Base-by-base conservation (phyloP, 2,113 vertebrate species). In the Dromas ardeola region DNA sequence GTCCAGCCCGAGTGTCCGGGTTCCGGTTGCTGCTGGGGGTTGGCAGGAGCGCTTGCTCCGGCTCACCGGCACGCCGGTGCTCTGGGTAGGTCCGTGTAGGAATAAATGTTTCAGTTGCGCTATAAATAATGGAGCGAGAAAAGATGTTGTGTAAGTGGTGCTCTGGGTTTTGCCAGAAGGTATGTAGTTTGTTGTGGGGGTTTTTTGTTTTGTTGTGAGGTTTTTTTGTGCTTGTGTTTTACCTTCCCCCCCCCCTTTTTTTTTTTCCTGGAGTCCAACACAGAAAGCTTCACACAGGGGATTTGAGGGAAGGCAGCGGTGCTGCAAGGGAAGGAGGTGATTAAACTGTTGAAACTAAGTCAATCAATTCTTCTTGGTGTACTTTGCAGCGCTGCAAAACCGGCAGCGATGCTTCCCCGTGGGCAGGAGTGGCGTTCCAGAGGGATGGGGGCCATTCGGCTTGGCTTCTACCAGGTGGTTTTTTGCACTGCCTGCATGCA, bases 111-210 rank as follows among this genome's bases (percentile, higher is more conserved):
- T 98, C 98, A 98, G 98, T 98, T 97, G 96, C 96, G 73, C 98
- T 97, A 99, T 99, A 98, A 99, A 99, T 99, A 99, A 99, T 99
- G 98, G 97, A 99, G 97, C 40, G 50, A 97, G 98, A 71, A 94
- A 97, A 88, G 98, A 97, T 98, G 98, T 98, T 97, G 98, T 97
- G 95, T 98, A 99, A 99, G 98, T 98, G 98, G 98, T 97, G 98
- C 98, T 98, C 97, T 99, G 98, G 98, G 98, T 97, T 98, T 98
- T 98, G 97, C 98, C 97, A 98, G 97, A 66, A 98, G 98, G 97
- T 84, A 98, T 95, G 97, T 65, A 79, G 86, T 93, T 95, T 95
- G 93, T 98, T 98, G 97, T 98, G 85, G 90, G 81, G 40, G 0
- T 25, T 63, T 90, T 96, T 97, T 85, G 92, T 90, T 95, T 94